Evolutionary conservation across 2,113 vertebrate genomes (phyloP).

Genomic region (Oryzias celebensis): DNA sequence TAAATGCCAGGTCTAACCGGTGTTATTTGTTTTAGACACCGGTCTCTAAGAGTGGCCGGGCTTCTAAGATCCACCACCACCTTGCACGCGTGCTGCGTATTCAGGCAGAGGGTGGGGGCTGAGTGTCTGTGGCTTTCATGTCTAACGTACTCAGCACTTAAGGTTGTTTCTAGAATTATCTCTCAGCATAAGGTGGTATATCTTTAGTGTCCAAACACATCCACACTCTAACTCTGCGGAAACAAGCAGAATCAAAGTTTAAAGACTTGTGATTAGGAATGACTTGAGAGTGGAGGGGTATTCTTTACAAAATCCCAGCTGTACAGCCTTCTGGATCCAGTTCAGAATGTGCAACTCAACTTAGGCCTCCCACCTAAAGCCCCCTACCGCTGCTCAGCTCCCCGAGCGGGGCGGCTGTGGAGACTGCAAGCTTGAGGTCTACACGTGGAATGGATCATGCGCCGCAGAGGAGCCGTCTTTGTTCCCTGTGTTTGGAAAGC

Average conservation of each 20-base stretch:
- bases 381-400: conserved; percentile 40
- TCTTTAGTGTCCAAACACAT: too few species aligned
- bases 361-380: conserved; percentile 20
- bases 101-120: too few species aligned
- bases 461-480: conserved; percentile 60
- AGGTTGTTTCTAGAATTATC: too few species aligned
- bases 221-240: background rate
- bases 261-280: conserved; percentile 6
- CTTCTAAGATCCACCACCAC: too few species aligned
- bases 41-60: too few species aligned
- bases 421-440: conserved; percentile 27
- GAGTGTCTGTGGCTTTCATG: too few species aligned
- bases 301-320: conserved; percentile 46
- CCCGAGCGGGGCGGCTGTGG: conserved; percentile 41
- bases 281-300: conserved; percentile 27
- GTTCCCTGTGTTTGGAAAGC: conserved; percentile 73
- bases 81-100: too few species aligned
- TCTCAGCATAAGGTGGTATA: too few species aligned
- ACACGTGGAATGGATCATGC: conserved; percentile 77
- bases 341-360: conserved; percentile 26
- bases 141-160: too few species aligned
- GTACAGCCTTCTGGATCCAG: conserved; percentile 44
- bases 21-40: too few species aligned
- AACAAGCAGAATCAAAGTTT: conserved; percentile 8
- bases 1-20: too few species aligned